These are phyloP conservation scores for Molanna angustata DNA, from an alignment of 2,888 invertebrate genomes.

Conservation along the genomic window DNA sequence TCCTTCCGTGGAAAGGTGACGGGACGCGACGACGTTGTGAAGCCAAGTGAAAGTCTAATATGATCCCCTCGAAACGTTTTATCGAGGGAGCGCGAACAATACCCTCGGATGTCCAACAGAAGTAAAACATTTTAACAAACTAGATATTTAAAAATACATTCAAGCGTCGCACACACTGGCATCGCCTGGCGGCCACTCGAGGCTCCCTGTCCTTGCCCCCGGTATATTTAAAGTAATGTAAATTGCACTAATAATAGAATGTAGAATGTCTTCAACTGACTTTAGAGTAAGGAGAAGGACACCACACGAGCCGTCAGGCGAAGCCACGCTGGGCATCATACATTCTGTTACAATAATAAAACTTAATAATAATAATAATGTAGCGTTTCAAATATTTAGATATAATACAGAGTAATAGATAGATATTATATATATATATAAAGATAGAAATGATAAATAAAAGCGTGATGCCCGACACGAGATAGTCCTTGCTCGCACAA, in stretches of 20 bases:
- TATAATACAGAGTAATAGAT: conserved; percentile 32
- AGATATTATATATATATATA: no score
- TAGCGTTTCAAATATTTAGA: conserved; percentile 30
- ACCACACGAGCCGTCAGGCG: conserved; percentile 4
- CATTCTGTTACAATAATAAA: conserved; percentile 29
- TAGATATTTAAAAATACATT: conserved; percentile 17
- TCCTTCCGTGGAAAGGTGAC: no score
- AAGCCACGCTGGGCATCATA: conserved; percentile 12
- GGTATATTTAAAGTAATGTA: not conserved
- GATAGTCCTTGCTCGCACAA: conserved; percentile 32
- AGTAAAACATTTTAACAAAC: conserved; percentile 16
- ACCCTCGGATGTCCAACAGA: conserved; percentile 13
- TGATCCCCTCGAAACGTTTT: no score
- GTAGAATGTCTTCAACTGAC: not conserved
- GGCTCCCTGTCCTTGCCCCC: not conserved
- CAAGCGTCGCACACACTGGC: conserved; percentile 7
- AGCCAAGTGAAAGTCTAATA: no score
- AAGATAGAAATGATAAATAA: conserved; percentile 32
- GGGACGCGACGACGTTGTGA: no score
- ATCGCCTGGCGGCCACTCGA: not conserved
- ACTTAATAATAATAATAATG: conserved; percentile 31
- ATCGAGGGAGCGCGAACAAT: not conserved
- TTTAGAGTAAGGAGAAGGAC: conserved; percentile 8
- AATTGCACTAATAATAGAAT: conserved; percentile 1
- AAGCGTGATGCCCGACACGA: conserved; percentile 32